Percentiles rank a stretch among this genome's conserved stretches.
Evolutionary conservation across 2,113 vertebrate species (phyloP).

Genomic region (Poeciliopsis occidentalis): DNA sequence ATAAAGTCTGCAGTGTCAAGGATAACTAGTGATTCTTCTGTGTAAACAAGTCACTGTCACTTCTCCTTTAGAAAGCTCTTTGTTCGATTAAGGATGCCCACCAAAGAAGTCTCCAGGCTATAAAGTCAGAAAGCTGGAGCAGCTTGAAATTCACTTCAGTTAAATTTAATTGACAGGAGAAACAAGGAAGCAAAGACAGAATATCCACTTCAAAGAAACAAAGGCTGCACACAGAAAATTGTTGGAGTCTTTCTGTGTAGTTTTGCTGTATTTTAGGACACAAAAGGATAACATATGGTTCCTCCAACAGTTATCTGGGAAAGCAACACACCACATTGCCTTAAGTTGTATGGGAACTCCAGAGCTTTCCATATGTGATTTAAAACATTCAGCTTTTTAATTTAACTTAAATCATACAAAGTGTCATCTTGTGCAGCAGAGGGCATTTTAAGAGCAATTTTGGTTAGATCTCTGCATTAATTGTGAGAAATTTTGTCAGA

Average conservation of each 20-base stretch:
- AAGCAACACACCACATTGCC: slow-evolving; percentile 5
- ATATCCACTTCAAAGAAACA: slow-evolving; percentile 4
- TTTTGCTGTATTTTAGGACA: slow-evolving; percentile 21
- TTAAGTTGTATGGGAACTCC: not conserved
- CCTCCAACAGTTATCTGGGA: not conserved
- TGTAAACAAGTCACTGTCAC: slow-evolving; percentile 68
- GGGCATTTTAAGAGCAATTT: not conserved
- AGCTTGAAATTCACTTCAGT: slow-evolving; percentile 38
- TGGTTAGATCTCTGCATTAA: not conserved
- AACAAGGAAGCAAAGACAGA: slow-evolving; percentile 2
- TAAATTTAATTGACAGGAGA: slow-evolving; percentile 40
- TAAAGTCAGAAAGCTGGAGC: slow-evolving; percentile 18
- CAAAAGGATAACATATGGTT: not conserved
- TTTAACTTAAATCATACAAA: not conserved
- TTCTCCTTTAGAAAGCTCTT: slow-evolving; percentile 56
- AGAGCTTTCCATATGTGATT: not conserved
- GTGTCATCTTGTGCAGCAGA: not conserved
- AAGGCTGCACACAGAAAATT: not conserved
- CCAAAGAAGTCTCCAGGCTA: slow-evolving; percentile 31
- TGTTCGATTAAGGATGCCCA: slow-evolving; percentile 51
- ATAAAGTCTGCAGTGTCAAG: slow-evolving; percentile 57
- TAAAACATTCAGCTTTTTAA: not conserved
- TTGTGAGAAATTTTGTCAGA: not conserved
- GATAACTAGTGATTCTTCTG: slow-evolving; percentile 52
- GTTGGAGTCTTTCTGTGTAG: not conserved